phyloP scores from a whole-genome alignment of 2,888 invertebrate genomes.

The Eupithecia tripunctaria region DNA sequence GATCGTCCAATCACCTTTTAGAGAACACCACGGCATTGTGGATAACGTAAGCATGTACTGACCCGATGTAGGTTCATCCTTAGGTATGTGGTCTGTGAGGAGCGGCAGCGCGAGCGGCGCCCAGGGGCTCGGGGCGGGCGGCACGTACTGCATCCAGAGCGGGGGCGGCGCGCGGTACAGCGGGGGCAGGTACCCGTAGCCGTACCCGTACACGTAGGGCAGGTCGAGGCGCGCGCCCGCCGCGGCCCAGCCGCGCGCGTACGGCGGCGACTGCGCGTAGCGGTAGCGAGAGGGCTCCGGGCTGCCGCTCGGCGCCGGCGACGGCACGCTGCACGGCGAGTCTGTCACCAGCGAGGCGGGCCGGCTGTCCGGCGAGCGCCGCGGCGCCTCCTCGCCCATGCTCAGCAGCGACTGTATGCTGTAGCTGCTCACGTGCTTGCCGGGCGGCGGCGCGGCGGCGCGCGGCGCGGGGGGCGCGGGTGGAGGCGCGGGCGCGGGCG shows the following conservation, averaged over 20 bases:
- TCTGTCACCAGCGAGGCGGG: conserved; percentile 66
- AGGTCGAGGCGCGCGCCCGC: conserved; percentile 62
- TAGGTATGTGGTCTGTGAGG: conserved; percentile 80
- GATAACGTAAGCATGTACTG: conserved; percentile 25
- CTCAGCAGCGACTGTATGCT: conserved; percentile 93
- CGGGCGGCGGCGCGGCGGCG: conserved; percentile 52
- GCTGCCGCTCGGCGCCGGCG: conserved; percentile 71
- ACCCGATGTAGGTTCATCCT: conserved; percentile 86
- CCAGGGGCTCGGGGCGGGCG: conserved; percentile 82
- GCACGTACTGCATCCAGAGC: conserved; percentile 80
- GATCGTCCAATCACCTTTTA: no score
- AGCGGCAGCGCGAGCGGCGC: conserved; percentile 79
- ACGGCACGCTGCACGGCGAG: conserved; percentile 65
- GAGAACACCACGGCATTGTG: not conserved
- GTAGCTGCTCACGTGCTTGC: conserved; percentile 88
- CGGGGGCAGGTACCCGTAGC: conserved; percentile 70
- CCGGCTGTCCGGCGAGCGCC: conserved; percentile 49
- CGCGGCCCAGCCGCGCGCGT: conserved; percentile 46
- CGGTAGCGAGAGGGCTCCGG: conserved; percentile 76
- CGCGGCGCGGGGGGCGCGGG: conserved; percentile 58
- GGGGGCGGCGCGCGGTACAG: conserved; percentile 72
- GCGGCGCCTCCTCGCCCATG: conserved; percentile 78
- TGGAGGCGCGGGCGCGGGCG: conserved; percentile 50
- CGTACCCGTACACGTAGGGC: conserved; percentile 73
- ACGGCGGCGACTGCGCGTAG: conserved; percentile 53